Base-by-base conservation (phyloP, 2,888 invertebrate species). In the Lamproptera curius region DNA sequence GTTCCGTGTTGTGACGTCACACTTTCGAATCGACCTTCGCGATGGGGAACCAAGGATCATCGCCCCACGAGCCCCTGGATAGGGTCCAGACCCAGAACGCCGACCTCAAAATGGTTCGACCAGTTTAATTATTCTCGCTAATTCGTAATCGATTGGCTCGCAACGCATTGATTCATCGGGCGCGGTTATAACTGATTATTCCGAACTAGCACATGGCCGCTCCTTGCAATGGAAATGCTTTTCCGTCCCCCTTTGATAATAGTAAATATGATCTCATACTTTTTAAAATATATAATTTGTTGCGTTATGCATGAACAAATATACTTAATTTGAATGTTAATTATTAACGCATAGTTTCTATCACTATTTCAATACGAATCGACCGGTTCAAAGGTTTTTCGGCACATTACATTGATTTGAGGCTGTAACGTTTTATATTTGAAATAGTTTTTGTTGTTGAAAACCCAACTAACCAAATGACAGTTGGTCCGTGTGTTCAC, bases 11-110 rank as follows among this genome's bases (percentile, higher is more conserved):
- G 37, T 44, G 42, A 43, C 42, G 38, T 38, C 26, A 43, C 28
- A 39, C 11, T 37, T 16, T 2, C 4, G 16, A 31, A 34, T 33
- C 26, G 16, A 39, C 16, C 20, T 35, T 44, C 43, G 79, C 58
- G 62, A 95, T 94, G 95, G 95, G 95, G 70, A 95, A 95, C 79
- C 94, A 94, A 82, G 93, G 94, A 70, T 94, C 95, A 61, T 93
- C 94, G 70, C 90, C 91, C 60, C 95, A 95, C 81, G 93, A 94
- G 81, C 94, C 95, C 63, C 89, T 95, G 76, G 94, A 94, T 74
- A 90, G 92, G 76, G 91, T 90, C 55, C 86, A 88, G 62, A 78
- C 87, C 53, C 87, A 84, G 57, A 75, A 78, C 62, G 59, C 74
- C 51, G 86, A 87, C 64, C 78, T 87, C 54, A 87, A 87, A 81